A percentile compares a stretch with the other conserved stretches of the same genome.
These are phyloP conservation scores for Thera obeliscata DNA, from an alignment of 2,888 invertebrate genomes.

Conservation along the genomic window DNA sequence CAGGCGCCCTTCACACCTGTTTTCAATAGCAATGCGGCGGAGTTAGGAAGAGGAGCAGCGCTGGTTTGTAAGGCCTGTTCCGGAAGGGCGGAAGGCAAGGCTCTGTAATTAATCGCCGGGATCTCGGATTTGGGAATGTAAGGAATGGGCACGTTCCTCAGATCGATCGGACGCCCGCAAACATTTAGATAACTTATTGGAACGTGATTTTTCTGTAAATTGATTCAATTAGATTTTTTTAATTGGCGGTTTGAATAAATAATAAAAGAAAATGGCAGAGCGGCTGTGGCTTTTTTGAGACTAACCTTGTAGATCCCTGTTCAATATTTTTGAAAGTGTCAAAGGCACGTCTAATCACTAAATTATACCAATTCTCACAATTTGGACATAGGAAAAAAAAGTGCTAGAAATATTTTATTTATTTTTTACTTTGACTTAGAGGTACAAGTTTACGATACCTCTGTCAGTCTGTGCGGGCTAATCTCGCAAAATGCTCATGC, in stretches of 20 bases:
- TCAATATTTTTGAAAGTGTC: no score
- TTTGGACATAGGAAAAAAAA: no score
- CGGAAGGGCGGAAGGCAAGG: slow-evolving; percentile 17
- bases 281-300: no score
- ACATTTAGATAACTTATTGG: slow-evolving; percentile 16
- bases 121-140: slow-evolving; percentile 21
- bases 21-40: not conserved
- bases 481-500: no score
- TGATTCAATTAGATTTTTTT: not conserved
- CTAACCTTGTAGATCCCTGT: no score
- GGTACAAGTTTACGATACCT: no score
- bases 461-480: no score
- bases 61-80: slow-evolving; percentile 5
- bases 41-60: slow-evolving; percentile 2
- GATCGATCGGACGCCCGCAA: slow-evolving; percentile 26
- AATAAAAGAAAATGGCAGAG: not conserved
- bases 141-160: slow-evolving; percentile 19
- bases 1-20: not conserved
- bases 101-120: slow-evolving; percentile 27
- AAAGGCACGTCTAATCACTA: no score
- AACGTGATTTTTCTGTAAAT: slow-evolving; percentile 8
- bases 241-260: not conserved
- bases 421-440: no score
- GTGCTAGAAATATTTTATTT: no score
- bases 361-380: no score